A percentile compares a stretch with the other conserved stretches of the same genome.
phyloP scores from a whole-genome alignment of 2,113 vertebrate genomes.

The Epinephelus cyanopodus region DNA sequence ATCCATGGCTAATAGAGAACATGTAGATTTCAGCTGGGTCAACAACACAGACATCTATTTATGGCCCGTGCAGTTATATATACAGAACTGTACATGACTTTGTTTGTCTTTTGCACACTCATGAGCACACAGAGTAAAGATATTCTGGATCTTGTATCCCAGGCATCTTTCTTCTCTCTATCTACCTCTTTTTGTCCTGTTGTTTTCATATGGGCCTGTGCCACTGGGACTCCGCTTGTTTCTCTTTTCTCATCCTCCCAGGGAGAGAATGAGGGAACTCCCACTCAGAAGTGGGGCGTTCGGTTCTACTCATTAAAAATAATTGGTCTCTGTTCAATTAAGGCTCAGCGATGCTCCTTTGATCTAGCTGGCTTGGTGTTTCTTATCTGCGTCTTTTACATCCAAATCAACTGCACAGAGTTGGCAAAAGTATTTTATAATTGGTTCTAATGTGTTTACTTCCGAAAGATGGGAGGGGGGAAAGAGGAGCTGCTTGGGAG shows the following conservation, averaged over 20 bases:
- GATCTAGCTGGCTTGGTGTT: conserved; percentile 60
- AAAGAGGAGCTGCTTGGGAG: conserved; percentile 22
- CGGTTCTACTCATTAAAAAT: conserved; percentile 79
- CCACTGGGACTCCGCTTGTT: conserved; percentile 62
- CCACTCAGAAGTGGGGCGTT: conserved; percentile 67
- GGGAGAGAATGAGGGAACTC: conserved; percentile 61
- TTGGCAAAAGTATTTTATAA: conserved; percentile 36
- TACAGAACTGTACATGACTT: conserved; percentile 6
- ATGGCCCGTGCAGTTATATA: background rate
- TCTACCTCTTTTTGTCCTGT: conserved; percentile 35
- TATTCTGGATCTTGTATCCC: conserved; percentile 3
- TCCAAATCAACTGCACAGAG: conserved; percentile 41
- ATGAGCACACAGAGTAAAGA: conserved; percentile 15
- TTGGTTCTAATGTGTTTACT: conserved; percentile 50
- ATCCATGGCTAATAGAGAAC: background rate
- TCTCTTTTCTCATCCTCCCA: conserved; percentile 38
- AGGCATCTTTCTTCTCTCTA: conserved; percentile 7
- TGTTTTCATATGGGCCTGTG: conserved; percentile 50
- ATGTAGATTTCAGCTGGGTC: background rate
- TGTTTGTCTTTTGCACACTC: conserved; percentile 50
- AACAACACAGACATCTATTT: conserved; percentile 2
- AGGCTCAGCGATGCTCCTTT: conserved; percentile 67
- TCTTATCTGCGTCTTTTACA: conserved; percentile 51
- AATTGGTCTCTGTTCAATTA: conserved; percentile 80
- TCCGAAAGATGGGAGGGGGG: background rate